phyloP scores from a whole-genome alignment of 2,888 invertebrate species.

The Drosophila anceps region DNA sequence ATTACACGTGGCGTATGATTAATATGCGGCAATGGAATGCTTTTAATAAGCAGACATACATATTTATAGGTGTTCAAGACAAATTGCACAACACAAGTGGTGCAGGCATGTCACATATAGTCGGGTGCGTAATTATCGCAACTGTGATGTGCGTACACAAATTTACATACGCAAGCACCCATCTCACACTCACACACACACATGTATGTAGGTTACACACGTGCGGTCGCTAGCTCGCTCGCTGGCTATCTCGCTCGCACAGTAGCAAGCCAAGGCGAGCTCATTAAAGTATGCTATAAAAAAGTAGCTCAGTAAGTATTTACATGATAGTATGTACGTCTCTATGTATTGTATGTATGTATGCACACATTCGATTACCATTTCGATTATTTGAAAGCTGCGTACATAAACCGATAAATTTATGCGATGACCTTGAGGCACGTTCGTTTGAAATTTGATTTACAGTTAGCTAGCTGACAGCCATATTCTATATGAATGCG shows the following conservation, averaged over 20 bases:
- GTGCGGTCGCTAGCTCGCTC: neutral
- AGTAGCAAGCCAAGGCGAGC: conserved; percentile 18
- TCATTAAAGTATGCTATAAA: conserved; percentile 59
- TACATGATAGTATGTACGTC: conserved; percentile 7
- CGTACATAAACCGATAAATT: conserved; percentile 30
- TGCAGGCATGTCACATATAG: conserved; percentile 4
- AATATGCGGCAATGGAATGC: conserved; percentile 34
- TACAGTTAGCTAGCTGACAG: conserved; percentile 13
- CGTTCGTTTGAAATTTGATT: conserved; percentile 27
- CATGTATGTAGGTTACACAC: conserved; percentile 6
- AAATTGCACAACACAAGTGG: conserved; percentile 5
- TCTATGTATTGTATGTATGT: conserved; percentile 6
- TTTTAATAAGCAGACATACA: conserved; percentile 15
- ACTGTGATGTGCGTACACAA: conserved; percentile 4
- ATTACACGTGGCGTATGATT: conserved; percentile 53
- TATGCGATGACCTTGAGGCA: conserved; percentile 53
- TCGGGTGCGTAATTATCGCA: conserved; percentile 1
- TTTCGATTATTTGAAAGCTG: conserved; percentile 44
- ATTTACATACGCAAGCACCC: conserved; percentile 4
- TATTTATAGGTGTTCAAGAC: conserved; percentile 1
- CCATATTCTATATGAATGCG: neutral
- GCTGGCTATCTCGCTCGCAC: conserved; percentile 4
- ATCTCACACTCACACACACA: neutral
- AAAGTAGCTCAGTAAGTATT: conserved; percentile 27
- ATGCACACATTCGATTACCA: conserved; percentile 35